Percentiles rank a stretch among this genome's conserved stretches.
Conservation (phyloP, 2,113 vertebrate genomes). For the Bubo scandiacus region DNA sequence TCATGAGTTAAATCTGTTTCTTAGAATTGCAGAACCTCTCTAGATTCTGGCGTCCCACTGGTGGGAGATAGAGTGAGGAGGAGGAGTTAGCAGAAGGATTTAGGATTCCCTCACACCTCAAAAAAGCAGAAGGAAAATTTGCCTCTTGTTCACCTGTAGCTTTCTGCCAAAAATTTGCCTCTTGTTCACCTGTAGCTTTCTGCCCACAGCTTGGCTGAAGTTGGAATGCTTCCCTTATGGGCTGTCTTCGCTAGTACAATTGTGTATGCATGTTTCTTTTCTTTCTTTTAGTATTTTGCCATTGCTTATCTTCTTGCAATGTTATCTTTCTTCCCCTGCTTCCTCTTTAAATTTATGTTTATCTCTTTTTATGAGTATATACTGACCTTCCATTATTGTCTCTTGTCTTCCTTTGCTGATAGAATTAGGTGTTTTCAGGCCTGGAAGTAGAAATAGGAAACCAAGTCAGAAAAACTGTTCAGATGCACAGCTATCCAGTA, state of each 20-base stretch:
- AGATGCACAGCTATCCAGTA: neutral
- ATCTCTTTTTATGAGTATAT: neutral
- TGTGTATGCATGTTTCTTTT: neutral
- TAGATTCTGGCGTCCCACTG: rapidly evolving
- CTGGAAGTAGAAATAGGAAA: neutral
- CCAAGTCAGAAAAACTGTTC: neutral
- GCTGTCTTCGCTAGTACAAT: neutral
- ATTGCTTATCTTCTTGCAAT: neutral
- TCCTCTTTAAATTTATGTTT: neutral
- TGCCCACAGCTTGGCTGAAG: neutral
- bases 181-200: neutral
- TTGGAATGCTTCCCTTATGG: neutral
- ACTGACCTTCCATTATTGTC: neutral
- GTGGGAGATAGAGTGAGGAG: neutral
- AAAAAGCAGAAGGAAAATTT: neutral
- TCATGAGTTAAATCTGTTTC: neutral
- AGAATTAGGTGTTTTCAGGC: neutral
- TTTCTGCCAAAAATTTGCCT: neutral
- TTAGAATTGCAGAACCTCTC: neutral
- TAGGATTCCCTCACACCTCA: neutral
- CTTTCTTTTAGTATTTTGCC: neutral
- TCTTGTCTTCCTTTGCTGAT: neutral
- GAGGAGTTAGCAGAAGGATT: neutral
- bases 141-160: neutral
- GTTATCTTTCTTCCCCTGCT: neutral